A percentile compares a stretch with the other conserved stretches of the same genome.
Conservation (phyloP, 2,113 vertebrate genomes). For the Shinisaurus crocodilurus region DNA sequence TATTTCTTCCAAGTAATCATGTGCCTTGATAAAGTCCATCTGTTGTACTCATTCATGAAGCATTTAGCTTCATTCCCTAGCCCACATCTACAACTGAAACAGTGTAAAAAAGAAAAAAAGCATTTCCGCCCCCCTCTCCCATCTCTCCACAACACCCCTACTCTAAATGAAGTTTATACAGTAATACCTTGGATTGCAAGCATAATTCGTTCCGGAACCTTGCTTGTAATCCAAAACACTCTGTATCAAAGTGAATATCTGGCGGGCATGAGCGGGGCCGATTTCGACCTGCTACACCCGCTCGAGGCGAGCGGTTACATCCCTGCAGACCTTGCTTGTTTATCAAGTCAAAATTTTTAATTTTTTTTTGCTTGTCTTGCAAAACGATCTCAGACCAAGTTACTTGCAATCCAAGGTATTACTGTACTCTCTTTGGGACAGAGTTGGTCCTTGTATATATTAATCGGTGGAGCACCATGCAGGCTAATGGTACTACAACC, state of each 20-base stretch:
- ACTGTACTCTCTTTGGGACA: neutral
- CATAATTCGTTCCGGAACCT: too few relatives aligned
- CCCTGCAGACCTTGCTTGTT: too few relatives aligned
- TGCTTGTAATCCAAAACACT: too few relatives aligned
- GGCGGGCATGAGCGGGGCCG: too few relatives aligned
- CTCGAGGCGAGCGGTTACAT: too few relatives aligned
- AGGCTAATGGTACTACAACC: neutral
- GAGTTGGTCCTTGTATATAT: neutral
- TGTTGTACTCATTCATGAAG: neutral
- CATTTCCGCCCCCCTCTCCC: neutral
- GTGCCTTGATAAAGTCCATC: neutral
- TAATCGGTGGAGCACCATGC: neutral
- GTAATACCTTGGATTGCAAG: too few relatives aligned
- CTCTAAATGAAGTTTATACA: neutral
- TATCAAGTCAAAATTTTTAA: too few relatives aligned
- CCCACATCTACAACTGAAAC: neutral
- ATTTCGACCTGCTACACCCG: too few relatives aligned
- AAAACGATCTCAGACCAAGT: too few relatives aligned
- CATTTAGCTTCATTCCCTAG: neutral
- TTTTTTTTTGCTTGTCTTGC: too few relatives aligned
- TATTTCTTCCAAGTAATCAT: neutral
- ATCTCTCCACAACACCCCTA: neutral
- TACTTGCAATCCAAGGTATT: too few relatives aligned
- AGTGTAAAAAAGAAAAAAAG: neutral
- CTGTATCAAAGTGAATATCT: too few relatives aligned